Percentiles rank a stretch among this genome's conserved stretches.
Conservation (phyloP, 2,797 vertebrate species). For the Gallirallus australis region DNA sequence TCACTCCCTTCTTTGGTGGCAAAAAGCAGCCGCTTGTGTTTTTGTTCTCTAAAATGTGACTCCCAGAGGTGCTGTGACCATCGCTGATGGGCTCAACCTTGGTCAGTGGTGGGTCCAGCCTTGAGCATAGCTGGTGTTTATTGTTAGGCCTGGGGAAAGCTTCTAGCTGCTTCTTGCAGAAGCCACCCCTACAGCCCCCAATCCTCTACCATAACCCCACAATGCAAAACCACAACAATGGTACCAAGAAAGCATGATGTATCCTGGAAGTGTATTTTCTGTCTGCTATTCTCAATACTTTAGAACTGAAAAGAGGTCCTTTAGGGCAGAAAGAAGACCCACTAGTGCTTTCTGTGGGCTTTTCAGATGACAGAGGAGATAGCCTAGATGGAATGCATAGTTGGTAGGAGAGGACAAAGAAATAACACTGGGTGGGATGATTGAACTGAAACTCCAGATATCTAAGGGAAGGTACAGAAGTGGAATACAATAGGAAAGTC, state of each 20-base stretch:
- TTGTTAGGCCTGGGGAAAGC: too few species aligned
- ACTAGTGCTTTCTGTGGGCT: background rate
- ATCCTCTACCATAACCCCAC: too few species aligned
- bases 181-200: too few species aligned
- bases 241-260: background rate
- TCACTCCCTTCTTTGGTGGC: too few species aligned
- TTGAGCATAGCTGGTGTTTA: too few species aligned
- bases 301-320: background rate
- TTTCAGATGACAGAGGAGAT: background rate
- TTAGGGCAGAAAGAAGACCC: background rate
- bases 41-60: too few species aligned
- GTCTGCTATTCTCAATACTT: background rate
- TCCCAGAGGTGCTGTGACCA: too few species aligned
- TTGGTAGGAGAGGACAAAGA: background rate
- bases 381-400: background rate
- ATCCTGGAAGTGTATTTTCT: background rate
- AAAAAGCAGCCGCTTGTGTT: too few species aligned
- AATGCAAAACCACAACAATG: too few species aligned
- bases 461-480: background rate
- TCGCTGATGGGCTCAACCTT: too few species aligned
- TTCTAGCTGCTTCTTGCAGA: too few species aligned
- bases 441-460: background rate
- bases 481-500: background rate
- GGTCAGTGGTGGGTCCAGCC: too few species aligned
- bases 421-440: background rate